Conservation (phyloP, 1,140 invertebrate species). For the Aphis gossypii region DNA sequence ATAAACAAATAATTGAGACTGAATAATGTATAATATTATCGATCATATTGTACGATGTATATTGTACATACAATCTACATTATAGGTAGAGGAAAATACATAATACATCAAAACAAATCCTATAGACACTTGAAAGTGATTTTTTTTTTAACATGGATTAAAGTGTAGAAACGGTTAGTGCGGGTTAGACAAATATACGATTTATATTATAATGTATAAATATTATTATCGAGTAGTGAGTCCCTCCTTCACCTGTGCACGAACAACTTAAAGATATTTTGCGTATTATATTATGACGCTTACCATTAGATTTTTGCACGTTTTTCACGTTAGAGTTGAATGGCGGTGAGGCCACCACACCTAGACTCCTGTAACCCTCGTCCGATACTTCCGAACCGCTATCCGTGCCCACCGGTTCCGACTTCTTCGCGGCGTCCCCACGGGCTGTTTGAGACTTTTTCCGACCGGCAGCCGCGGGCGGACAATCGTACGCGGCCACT, state of each 20-base stretch:
- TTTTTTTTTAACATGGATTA: not conserved
- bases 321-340: not conserved
- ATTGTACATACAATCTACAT: not conserved
- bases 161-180: not conserved
- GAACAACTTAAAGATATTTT: not conserved
- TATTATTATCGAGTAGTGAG: not conserved
- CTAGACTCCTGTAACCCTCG: slow-evolving; percentile 83
- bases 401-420: slow-evolving; percentile 68
- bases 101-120: not conserved
- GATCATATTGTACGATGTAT: not conserved
- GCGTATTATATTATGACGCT: slow-evolving; percentile 11
- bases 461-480: not conserved
- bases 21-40: slow-evolving; percentile 1
- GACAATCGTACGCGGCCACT: not conserved
- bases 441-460: not conserved
- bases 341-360: slow-evolving; percentile 67
- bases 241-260: not conserved
- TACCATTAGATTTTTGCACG: slow-evolving; percentile 56
- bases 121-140: not conserved
- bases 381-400: slow-evolving; percentile 87
- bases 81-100: not conserved
- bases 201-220: not conserved
- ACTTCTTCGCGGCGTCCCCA: slow-evolving; percentile 52
- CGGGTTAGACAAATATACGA: not conserved
- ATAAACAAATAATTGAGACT: not conserved